Conservation (phyloP, 2,797 vertebrate species). For the Rhincodon typus region DNA sequence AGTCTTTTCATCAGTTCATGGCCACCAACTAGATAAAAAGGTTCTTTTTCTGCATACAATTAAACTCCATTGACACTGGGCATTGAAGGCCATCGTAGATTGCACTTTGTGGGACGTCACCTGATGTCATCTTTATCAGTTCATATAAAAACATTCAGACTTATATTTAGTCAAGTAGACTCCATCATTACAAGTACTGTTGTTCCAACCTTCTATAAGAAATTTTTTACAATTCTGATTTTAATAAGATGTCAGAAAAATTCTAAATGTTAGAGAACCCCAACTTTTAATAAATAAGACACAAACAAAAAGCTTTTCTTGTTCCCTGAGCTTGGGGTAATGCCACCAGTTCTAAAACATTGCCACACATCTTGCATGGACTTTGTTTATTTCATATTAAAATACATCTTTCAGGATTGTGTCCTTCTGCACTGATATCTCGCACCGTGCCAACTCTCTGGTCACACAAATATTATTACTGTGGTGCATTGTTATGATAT, state of each 20-base stretch:
- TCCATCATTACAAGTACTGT: neutral
- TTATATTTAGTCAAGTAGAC: neutral
- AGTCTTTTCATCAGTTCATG: conserved; percentile 46
- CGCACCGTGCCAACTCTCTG: neutral
- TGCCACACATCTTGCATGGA: neutral
- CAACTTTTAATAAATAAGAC: neutral
- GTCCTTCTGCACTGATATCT: neutral
- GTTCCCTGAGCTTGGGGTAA: neutral
- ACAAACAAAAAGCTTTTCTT: neutral
- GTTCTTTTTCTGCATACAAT: conserved; percentile 43
- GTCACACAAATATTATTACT: neutral
- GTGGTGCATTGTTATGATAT: neutral
- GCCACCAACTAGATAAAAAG: conserved; percentile 41
- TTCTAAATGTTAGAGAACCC: neutral
- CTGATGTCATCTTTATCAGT: neutral
- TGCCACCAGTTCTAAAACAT: neutral
- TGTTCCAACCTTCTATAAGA: neutral
- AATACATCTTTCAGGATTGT: neutral
- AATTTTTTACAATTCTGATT: neutral
- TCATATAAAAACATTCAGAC: neutral
- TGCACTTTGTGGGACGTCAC: neutral
- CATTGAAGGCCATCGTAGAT: neutral
- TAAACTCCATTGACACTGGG: neutral
- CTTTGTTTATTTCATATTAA: neutral
- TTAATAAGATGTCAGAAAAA: neutral